Conservation (phyloP, 2,797 vertebrate genomes). For the Tragelaphus eurycerus region DNA sequence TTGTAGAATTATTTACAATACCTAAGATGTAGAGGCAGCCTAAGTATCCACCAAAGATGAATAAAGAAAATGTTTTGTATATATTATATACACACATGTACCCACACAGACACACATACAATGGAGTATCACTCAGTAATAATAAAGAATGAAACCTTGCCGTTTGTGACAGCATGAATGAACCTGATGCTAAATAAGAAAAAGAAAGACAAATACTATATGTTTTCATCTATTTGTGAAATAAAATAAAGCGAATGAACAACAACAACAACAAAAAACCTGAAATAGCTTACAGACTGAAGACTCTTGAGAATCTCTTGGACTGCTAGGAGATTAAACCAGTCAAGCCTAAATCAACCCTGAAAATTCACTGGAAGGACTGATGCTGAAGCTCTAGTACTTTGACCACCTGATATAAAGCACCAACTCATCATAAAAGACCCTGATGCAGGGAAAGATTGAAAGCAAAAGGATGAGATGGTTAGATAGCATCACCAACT, state of each 20-base stretch:
- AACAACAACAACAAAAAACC: not conserved
- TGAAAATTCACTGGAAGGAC: not conserved
- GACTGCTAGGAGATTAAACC: not conserved
- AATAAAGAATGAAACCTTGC: not conserved
- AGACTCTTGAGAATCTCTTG: not conserved
- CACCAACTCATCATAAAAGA: not conserved
- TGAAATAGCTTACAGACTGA: not conserved
- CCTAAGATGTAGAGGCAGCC: not conserved
- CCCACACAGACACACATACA: not conserved
- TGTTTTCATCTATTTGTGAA: not conserved
- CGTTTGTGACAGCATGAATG: not conserved
- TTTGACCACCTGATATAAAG: not conserved
- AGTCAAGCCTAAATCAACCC: not conserved
- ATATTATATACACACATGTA: not conserved
- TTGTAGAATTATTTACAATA: not conserved
- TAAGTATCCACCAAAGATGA: not conserved
- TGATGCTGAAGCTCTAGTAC: not conserved
- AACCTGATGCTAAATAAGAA: not conserved
- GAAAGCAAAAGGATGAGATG: not conserved
- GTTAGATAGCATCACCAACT: not conserved
- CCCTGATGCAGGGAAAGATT: rapidly evolving
- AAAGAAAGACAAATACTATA: not conserved
- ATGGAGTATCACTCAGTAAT: not conserved
- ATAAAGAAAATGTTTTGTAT: not conserved
- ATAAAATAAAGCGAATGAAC: not conserved